These are phyloP conservation scores for Venturia canescens DNA, from an alignment of 1,140 invertebrate species.

Conservation along the genomic window DNA sequence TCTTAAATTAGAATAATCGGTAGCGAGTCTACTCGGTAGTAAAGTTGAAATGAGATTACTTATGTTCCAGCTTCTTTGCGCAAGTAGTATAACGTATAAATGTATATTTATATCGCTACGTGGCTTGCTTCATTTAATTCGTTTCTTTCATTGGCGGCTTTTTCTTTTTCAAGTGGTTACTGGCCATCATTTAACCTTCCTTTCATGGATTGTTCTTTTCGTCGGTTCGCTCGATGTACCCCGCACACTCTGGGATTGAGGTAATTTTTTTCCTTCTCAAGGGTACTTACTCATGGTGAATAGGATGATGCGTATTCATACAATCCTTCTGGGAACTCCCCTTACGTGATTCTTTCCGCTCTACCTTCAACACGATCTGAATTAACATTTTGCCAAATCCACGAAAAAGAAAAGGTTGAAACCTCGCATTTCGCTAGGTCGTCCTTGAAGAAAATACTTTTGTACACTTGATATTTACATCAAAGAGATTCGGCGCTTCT, in stretches of 20 bases:
- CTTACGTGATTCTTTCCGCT: no score
- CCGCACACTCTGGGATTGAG: not conserved
- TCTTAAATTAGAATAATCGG: constrained; percentile 26
- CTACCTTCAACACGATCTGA: no score
- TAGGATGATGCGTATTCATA: no score
- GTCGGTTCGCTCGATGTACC: not conserved
- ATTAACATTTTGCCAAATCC: no score
- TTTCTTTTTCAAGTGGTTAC: not conserved
- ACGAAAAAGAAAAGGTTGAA: no score
- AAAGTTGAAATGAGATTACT: constrained; percentile 63
- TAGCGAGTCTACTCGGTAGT: constrained; percentile 51
- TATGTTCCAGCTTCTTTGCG: constrained; percentile 34
- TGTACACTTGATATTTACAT: no score
- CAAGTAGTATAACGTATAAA: not conserved
- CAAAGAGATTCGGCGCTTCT: no score
- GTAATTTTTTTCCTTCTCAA: no score
- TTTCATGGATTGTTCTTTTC: not conserved
- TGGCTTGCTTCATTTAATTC: not conserved
- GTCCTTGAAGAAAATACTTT: no score
- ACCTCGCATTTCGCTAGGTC: no score
- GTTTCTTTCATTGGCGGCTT: not conserved
- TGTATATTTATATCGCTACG: not conserved
- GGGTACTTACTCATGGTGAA: no score
- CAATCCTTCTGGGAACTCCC: no score
- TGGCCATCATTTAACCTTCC: not conserved